These are phyloP conservation scores for Masnerella sp. DNA, from an alignment of 2,888 invertebrate species.

Conservation along the genomic window DNA sequence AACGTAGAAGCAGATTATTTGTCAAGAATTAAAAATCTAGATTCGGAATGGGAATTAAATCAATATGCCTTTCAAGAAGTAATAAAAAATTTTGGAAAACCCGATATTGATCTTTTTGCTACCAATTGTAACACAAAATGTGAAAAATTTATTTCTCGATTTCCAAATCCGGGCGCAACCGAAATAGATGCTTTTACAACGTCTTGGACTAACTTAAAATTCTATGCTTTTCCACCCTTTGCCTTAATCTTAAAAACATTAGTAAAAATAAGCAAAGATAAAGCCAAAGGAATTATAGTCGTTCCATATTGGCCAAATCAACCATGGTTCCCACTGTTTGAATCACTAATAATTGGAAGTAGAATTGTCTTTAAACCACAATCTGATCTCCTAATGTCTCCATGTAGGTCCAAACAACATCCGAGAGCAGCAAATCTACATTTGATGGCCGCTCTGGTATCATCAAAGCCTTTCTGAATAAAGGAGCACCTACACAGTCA, in stretches of 20 bases:
- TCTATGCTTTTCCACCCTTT: conserved; percentile 68
- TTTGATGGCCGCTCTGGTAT: conserved; percentile 40
- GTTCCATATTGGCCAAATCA: conserved; percentile 67
- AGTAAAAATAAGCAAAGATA: conserved; percentile 66
- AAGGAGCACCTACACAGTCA: conserved; percentile 11
- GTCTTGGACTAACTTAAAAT: conserved; percentile 42
- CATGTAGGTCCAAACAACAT: conserved; percentile 14
- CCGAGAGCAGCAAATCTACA: conserved; percentile 3
- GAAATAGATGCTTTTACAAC: conserved; percentile 64
- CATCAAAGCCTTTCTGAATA: conserved; percentile 37
- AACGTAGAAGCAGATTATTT: conserved; percentile 63
- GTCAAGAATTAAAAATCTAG: conserved; percentile 56
- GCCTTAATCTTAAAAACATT: conserved; percentile 63
- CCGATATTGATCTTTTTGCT: conserved; percentile 64
- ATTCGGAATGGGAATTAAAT: conserved; percentile 50
- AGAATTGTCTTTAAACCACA: conserved; percentile 40
- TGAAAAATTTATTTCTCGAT: conserved; percentile 62
- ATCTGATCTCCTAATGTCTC: neutral
- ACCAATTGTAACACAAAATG: conserved; percentile 62
- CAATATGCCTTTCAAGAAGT: conserved; percentile 1
- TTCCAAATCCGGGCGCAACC: conserved; percentile 54
- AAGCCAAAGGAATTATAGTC: conserved; percentile 67
- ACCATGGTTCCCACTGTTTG: conserved; percentile 59
- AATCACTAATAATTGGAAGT: conserved; percentile 5
- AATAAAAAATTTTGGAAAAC: conserved; percentile 21